Evolutionary conservation across 1,140 invertebrate species (phyloP).

Genomic region (Anastrepha obliqua): DNA sequence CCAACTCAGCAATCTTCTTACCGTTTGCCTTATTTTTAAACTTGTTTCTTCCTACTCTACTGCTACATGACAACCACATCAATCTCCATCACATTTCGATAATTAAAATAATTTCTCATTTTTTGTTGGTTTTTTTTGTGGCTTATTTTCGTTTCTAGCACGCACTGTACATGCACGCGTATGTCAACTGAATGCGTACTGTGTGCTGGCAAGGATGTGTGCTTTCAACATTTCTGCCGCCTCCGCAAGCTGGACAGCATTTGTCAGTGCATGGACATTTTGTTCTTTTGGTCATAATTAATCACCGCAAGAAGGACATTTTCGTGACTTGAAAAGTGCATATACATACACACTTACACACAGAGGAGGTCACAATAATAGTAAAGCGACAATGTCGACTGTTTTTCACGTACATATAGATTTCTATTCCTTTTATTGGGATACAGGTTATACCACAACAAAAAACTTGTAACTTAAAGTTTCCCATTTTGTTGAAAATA

Average conservation of each 20-base stretch:
- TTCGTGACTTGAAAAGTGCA: background rate
- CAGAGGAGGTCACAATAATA: too few relatives aligned
- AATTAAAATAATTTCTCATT: constrained; percentile 48
- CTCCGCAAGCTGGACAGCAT: constrained; percentile 2
- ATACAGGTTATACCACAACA: too few relatives aligned
- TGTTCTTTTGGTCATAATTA: constrained; percentile 33
- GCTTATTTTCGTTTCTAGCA: background rate
- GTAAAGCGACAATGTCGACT: too few relatives aligned
- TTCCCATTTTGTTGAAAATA: too few relatives aligned
- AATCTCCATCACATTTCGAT: constrained; percentile 43
- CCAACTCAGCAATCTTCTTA: background rate
- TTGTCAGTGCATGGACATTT: constrained; percentile 10
- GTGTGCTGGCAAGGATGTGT: background rate
- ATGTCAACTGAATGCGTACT: background rate
- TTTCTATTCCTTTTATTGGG: too few relatives aligned
- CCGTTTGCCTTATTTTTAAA: background rate
- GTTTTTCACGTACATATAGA: too few relatives aligned
- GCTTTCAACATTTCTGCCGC: background rate
- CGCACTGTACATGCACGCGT: background rate
- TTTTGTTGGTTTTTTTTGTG: background rate
- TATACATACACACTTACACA: background rate
- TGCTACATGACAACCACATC: constrained; percentile 30
- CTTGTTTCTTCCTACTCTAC: background rate
- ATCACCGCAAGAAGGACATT: background rate
- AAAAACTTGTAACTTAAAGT: too few relatives aligned